Base-by-base conservation (phyloP, 1,140 invertebrate genomes). In the Euborellia annulipes region DNA sequence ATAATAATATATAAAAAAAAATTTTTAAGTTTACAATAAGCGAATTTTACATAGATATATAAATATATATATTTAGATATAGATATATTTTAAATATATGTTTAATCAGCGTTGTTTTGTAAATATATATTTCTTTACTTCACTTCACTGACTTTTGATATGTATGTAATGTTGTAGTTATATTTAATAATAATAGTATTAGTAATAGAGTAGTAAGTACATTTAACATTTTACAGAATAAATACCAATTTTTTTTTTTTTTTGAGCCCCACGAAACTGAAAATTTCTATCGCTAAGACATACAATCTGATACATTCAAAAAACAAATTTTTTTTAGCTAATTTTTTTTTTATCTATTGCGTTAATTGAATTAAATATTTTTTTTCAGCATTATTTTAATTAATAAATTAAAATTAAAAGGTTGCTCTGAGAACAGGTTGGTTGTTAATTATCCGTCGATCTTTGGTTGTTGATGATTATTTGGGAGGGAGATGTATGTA, bases 211-310 rank as follows among this genome's bases (percentile, higher is more conserved):
- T 39, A 9, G 9, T 17, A 17, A 2, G 20, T 14, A 27, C 23
- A 27, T 27, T 27, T 27, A 27, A 27, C 23, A 27, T 27, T 27
- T 27, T 27, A 27, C 23, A 27, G 23, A 27, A 27, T 27, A 27
- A 27, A 27, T 27, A 27, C 23, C 23, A 11, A 27, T 27, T 27
- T 27, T 27, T 27, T 27, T 60, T 54, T 63, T 57, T 55, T 55
- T 63, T 62, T 63, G 59, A 63, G 60, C 59, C 60, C 63, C 58
- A 63, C 62, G 60, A 58, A 63, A 61, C 52, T 56, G 58, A 49
- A 64, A 60, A 63, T 65, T 55, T 58, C 53, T 45, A 52, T 50
- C 50, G 44, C 50, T 52, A 50, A 49, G 48, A 49, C 45, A 47
- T 45, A 48, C 46, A 49, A 43, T 51, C 40, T 53, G 30, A 51